phyloP scores from a whole-genome alignment of 2,888 invertebrate species.

The Scaptomyza tumidula region DNA sequence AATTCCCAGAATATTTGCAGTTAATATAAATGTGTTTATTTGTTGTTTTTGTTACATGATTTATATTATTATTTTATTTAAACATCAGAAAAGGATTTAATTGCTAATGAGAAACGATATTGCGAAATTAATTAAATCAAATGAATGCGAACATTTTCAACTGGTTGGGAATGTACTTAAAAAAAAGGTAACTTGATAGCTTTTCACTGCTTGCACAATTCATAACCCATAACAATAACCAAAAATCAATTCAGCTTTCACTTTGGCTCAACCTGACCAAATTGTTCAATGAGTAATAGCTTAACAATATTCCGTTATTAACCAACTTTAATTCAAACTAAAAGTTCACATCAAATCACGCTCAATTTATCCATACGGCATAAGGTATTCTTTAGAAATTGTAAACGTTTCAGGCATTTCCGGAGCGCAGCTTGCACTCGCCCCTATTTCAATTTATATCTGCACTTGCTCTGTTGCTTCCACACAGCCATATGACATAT shows the following conservation, averaged over 20 bases:
- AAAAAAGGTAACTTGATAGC: neutral
- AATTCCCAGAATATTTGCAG: neutral
- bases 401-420: neutral
- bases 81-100: neutral
- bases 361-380: no score
- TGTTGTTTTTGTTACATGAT: neutral
- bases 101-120: neutral
- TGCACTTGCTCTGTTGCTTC: slow-evolving; percentile 9
- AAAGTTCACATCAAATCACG: neutral
- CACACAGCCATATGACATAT: slow-evolving; percentile 4
- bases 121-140: slow-evolving; percentile 1
- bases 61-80: no score
- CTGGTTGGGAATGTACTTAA: neutral
- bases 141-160: neutral
- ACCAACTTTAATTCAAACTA: neutral
- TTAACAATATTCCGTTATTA: slow-evolving; percentile 37
- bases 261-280: slow-evolving; percentile 9
- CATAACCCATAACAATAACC: neutral
- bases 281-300: slow-evolving; percentile 34
- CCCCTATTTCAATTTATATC: slow-evolving; percentile 22
- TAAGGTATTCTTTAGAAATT: neutral
- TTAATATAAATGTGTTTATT: slow-evolving; percentile 4
- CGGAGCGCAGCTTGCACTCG: neutral
- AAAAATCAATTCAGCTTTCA: neutral
- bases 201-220: neutral